Evolutionary conservation across 2,113 vertebrate genomes (phyloP), one percentile per base, ranked within the genome.

Genomic region (Hippopotamus amphibius): DNA sequence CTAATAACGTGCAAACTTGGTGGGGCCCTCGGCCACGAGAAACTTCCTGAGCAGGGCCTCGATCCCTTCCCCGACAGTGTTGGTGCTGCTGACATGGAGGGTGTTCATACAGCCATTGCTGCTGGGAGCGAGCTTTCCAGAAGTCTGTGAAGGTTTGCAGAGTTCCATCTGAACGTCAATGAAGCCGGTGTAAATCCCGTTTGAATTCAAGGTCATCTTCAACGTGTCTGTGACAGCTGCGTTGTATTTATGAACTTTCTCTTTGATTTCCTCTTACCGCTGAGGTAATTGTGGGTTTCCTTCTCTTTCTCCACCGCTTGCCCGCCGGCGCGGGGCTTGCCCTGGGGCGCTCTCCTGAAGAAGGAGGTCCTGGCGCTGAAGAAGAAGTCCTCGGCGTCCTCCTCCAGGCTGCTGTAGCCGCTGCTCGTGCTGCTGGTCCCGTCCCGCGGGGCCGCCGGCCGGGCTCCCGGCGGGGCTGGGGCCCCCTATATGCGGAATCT

Each of bases 321-420:
- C 98, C 99, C 99, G 90, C 96, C 97, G 19, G 98, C 97, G n/a
- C 99, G 98, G 96, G 98, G 98, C 98, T 99, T 99, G 83, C 99
- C 99, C 96, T 94, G 97, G n/a, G 98, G 98, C 37, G 99, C 99
- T 91, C 99, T 99, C 97, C 99, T 99, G 98, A 99, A 99, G 97
- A 99, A 99, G 74, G 99, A 99, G 85, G 99, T 99, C 97, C 99
- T 99, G 93, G 99, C 99, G 37, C 99, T 99, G 98, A 99, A 99
- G 98, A 99, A 99, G 97, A 99, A 99, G 98, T 99, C 99, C 97
- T 99, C 99, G 77, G 99, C 30, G 97, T 99, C 98, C 83, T 99
- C 99, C 98, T 99, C 99, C 98, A 99, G 98, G 98, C 99, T 99
- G 97, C 99, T 99, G 99, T 99, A 99, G 83, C 99, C 99, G 98